phyloP scores from a whole-genome alignment of 1,140 invertebrate genomes.

The Calephelis nemesis region DNA sequence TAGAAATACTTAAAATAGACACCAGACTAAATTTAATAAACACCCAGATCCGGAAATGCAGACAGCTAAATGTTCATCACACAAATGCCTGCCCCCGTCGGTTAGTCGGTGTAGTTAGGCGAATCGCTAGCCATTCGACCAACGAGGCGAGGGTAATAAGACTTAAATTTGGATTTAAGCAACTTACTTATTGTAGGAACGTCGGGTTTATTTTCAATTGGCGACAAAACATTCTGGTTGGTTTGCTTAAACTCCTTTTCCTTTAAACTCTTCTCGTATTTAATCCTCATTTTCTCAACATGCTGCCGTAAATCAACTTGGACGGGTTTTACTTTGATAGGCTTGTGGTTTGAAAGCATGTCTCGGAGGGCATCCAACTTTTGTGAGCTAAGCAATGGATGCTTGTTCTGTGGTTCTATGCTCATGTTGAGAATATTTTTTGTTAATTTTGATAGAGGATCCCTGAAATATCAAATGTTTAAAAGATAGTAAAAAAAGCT shows the following conservation, averaged over 20 bases:
- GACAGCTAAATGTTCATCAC: no score
- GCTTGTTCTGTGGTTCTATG: conserved; percentile 56
- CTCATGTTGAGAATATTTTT: conserved; percentile 75
- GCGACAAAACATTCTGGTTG: not conserved
- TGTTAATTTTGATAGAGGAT: conserved; percentile 66
- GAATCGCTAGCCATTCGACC: no score
- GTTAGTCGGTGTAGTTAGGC: no score
- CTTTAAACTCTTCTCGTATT: conserved; percentile 54
- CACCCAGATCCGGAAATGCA: no score
- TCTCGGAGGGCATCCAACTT: conserved; percentile 72
- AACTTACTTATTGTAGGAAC: not conserved
- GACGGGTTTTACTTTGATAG: conserved; percentile 69
- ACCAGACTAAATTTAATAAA: no score
- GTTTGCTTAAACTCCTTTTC: conserved; percentile 36
- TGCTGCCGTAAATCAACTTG: conserved; percentile 66
- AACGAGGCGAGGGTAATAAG: no score
- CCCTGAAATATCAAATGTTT: conserved; percentile 44
- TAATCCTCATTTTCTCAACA: conserved; percentile 50
- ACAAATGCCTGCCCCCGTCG: no score
- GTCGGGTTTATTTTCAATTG: not conserved
- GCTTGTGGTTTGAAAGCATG: conserved; percentile 67
- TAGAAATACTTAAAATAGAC: no score
- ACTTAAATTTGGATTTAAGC: no score
- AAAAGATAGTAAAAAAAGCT: not conserved
- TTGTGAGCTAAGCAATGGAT: conserved; percentile 49